Base-by-base conservation (phyloP, 2,113 vertebrate genomes). In the Fukomys damarensis region DNA sequence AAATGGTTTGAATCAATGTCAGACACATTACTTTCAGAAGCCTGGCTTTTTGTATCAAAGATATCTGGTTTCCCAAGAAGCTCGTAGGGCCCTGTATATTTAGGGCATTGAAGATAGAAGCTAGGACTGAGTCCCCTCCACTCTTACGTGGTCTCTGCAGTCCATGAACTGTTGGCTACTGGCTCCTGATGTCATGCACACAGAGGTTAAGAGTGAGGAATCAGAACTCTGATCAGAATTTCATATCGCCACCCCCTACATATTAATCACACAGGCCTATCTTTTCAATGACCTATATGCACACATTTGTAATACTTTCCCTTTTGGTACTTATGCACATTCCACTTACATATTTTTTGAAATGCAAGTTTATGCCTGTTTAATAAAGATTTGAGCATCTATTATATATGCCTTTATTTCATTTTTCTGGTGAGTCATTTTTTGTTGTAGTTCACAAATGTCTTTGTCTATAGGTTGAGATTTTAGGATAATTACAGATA, bases 1-100 rank as follows among this genome's bases (percentile, higher is more conserved):
- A 96, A 86, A 90, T 84, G 56, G 61, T 38, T 65, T 95, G 80
- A 94, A 96, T 54, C 93, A 35, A 20, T 16, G 32, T 96, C 77
- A 92, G 96, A 85, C 14, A 59, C 84, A 95, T 80, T 46, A 97
- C 86, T n/a, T 20, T 59, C 89, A 41, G 41, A 90, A 81, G 68
- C 32, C 49, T 41, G 92, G 80, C 19, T 94, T 80, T 82, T 7
- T 89, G 70, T 65, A 58, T 88, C 95, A 87, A 35, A 96, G 94
- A 84, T 84, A 89, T 83, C 76, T 72, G 65, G 92, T 65, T 96
- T 84, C 76, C 68, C n/a, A 54, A 84, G 95, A 84, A 81, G 86
- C 54, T 93, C 66, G 91, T n/a, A 58, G 84, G 89, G 74, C 56
- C 17, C 43, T 82, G 83, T 52, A 30, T 93, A 61, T 17, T 63